phyloP scores from a whole-genome alignment of 2,113 vertebrate species.

The Lepus americanus region DNA sequence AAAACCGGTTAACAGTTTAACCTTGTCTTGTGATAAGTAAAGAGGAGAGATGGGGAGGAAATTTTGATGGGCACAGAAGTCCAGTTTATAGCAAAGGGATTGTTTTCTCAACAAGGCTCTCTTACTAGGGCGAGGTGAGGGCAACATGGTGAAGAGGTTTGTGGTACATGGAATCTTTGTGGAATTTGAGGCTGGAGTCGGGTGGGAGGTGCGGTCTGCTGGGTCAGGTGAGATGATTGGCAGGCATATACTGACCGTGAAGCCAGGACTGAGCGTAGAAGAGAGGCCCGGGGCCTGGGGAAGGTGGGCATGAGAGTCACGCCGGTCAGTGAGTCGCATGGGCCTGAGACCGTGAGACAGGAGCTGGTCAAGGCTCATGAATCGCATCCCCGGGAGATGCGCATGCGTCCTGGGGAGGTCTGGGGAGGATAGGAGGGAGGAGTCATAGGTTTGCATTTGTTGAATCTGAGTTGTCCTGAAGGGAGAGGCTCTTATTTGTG shows the following conservation, averaged over 20 bases:
- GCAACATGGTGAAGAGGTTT: not conserved
- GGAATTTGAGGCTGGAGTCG: not conserved
- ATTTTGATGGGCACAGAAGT: not conserved
- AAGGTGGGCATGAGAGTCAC: not conserved
- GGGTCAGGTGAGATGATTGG: not conserved
- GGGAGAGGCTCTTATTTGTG: not conserved
- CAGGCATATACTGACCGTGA: not conserved
- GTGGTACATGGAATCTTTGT: not conserved
- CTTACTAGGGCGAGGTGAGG: not conserved
- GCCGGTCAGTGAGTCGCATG: not conserved
- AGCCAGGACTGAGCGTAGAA: not conserved
- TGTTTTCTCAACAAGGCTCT: not conserved
- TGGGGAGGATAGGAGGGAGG: not conserved
- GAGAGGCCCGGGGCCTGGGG: not conserved
- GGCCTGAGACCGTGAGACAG: not conserved
- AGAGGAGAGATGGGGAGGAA: conserved; percentile 20
- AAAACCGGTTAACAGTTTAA: not conserved
- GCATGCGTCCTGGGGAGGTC: not conserved
- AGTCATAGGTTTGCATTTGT: not conserved
- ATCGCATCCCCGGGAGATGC: too few species aligned
- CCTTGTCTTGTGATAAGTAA: conserved; percentile 16
- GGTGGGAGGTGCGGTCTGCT: too few species aligned
- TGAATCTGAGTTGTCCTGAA: not conserved
- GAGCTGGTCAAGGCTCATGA: too few species aligned
- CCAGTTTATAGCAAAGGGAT: not conserved